A percentile compares a stretch with the other conserved stretches of the same genome.
Conservation (phyloP, 2,797 vertebrate species). For the Urophycis tenuis region DNA sequence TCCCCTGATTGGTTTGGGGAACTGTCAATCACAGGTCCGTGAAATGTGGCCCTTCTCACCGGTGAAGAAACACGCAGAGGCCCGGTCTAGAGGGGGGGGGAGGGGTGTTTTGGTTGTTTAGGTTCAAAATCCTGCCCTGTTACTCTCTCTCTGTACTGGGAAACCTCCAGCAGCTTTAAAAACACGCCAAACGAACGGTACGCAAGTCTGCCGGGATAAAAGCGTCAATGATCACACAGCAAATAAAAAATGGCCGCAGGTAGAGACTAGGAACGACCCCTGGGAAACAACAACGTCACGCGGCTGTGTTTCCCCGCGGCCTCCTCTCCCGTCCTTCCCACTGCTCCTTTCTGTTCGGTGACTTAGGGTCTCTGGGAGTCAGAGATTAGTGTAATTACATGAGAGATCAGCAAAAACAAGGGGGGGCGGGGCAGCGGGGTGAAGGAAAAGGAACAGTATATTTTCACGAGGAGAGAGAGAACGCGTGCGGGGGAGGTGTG, state of each 20-base stretch:
- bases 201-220: not conserved
- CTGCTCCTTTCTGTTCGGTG: conserved; percentile 9
- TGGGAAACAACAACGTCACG: not conserved
- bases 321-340: conserved; percentile 14
- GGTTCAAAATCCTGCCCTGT: not conserved
- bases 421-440: not conserved
- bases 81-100: too few relatives aligned
- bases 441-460: conserved; percentile 50
- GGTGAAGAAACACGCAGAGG: too few relatives aligned
- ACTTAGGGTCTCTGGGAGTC: conserved; percentile 42
- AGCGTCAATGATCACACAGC: not conserved
- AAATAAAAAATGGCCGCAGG: not conserved
- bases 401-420: conserved; percentile 63
- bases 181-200: not conserved
- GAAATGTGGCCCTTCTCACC: too few relatives aligned
- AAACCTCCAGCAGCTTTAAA: not conserved
- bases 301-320: conserved; percentile 3
- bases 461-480: conserved; percentile 77
- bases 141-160: not conserved
- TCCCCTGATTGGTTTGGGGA: not conserved
- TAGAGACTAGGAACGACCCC: not conserved
- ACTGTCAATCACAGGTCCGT: not conserved
- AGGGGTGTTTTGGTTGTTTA: too few relatives aligned
- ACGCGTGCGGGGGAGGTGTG: too few relatives aligned
- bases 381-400: conserved; percentile 69